Conservation (phyloP, 1,140 invertebrate species). For the Kradibia gibbosae region DNA sequence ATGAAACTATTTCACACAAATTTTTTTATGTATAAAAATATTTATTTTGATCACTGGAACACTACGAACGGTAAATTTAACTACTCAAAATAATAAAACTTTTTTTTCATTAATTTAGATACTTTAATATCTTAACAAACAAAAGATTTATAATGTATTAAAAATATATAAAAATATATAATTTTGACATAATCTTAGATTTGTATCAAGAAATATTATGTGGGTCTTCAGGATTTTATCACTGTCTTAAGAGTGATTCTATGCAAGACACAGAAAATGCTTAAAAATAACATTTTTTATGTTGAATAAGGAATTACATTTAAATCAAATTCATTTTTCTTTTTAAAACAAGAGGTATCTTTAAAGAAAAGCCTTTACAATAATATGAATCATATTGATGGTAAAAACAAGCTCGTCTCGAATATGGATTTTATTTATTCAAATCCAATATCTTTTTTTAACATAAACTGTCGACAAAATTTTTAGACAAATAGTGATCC, state of each 20-base stretch:
- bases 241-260: neutral
- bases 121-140: slow-evolving; percentile 10
- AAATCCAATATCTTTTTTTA: slow-evolving; percentile 36
- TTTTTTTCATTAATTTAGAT: slow-evolving; percentile 2
- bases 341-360: slow-evolving; percentile 31
- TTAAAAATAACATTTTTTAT: slow-evolving; percentile 49
- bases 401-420: slow-evolving; percentile 27
- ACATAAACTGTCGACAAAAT: slow-evolving; percentile 41
- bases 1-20: no score
- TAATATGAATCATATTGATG: slow-evolving; percentile 19
- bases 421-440: slow-evolving; percentile 34
- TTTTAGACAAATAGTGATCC: slow-evolving; percentile 24
- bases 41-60: slow-evolving; percentile 3
- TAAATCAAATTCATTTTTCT: slow-evolving; percentile 34
- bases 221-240: neutral
- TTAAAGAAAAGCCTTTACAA: slow-evolving; percentile 36
- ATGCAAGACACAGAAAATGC: slow-evolving; percentile 20
- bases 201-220: slow-evolving; percentile 6
- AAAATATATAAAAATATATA: slow-evolving; percentile 34
- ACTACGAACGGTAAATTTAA: neutral
- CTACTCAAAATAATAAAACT: slow-evolving; percentile 16
- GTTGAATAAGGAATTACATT: slow-evolving; percentile 38
- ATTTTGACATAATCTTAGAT: slow-evolving; percentile 6
- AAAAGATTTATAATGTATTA: slow-evolving; percentile 15
- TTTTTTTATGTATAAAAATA: neutral